Conservation (phyloP, 2,797 vertebrate species). For the Propithecus deckenii region DNA sequence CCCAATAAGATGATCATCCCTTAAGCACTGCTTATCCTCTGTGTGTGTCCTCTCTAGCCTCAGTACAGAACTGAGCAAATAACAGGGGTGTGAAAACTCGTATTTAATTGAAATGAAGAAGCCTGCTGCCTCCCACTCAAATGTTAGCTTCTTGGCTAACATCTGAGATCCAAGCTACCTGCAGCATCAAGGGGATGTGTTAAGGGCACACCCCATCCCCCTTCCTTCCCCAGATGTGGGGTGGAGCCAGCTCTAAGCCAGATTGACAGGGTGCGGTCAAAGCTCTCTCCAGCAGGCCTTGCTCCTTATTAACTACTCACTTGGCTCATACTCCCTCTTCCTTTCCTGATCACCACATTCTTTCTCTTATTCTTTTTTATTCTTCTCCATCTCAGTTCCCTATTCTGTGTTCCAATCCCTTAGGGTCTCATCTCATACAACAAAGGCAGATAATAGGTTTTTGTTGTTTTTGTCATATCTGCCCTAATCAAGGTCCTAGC, state of each 20-base stretch:
- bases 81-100: neutral
- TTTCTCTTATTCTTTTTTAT: neutral
- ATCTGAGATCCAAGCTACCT: neutral
- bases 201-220: neutral
- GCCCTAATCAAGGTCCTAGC: neutral
- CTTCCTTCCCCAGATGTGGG: neutral
- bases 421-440: neutral
- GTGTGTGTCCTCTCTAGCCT: neutral
- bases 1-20: neutral
- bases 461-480: neutral
- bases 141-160: neutral
- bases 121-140: neutral
- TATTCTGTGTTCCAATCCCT: neutral
- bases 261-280: neutral
- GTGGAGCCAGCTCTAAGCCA: neutral
- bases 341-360: neutral
- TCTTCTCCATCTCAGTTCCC: neutral
- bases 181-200: neutral
- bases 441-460: neutral
- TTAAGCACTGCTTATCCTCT: conserved; percentile 36
- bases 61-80: conserved; percentile 31
- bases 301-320: neutral
- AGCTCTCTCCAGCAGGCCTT: neutral
- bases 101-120: conserved; percentile 57
- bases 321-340: neutral